Conservation (phyloP, 2,888 invertebrate species). For the Lithophane semibrunnea region DNA sequence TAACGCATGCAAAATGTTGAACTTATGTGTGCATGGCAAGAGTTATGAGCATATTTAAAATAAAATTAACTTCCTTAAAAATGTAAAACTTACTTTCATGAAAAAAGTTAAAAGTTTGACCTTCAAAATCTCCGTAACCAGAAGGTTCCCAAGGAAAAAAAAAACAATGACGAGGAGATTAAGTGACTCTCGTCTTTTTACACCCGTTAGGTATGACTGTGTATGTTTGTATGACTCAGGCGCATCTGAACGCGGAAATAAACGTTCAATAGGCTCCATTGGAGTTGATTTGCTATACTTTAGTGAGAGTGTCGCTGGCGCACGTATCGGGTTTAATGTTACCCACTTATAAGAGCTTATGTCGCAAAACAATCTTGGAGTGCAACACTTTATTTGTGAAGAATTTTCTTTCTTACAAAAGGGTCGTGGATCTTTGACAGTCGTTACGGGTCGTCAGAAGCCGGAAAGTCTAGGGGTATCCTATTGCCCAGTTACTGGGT, state of each 20-base stretch:
- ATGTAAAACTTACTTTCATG: not conserved
- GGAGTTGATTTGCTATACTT: constrained; percentile 69
- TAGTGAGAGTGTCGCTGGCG: constrained; percentile 30
- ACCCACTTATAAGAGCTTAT: constrained; percentile 8
- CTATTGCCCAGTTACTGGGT: too few relatives aligned
- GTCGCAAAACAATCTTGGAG: not conserved
- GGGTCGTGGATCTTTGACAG: too few relatives aligned
- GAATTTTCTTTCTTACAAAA: not conserved
- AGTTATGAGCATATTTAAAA: not conserved
- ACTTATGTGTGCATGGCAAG: not conserved
- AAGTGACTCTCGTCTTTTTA: not conserved
- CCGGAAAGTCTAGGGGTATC: too few relatives aligned
- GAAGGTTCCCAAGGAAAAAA: not conserved
- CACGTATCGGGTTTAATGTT: constrained; percentile 31
- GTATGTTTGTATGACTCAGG: constrained; percentile 59
- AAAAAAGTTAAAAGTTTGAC: not conserved
- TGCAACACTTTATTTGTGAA: not conserved
- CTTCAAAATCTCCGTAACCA: not conserved
- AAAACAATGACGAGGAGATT: not conserved
- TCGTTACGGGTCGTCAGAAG: too few relatives aligned
- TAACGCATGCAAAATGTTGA: not conserved
- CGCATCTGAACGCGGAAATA: constrained; percentile 73
- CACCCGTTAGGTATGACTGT: constrained; percentile 14
- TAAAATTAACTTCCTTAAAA: not conserved
- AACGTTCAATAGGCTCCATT: constrained; percentile 69